A percentile compares a stretch with the other conserved stretches of the same genome.
Conservation (phyloP, 2,797 vertebrate genomes). For the Discoglossus pictus region DNA sequence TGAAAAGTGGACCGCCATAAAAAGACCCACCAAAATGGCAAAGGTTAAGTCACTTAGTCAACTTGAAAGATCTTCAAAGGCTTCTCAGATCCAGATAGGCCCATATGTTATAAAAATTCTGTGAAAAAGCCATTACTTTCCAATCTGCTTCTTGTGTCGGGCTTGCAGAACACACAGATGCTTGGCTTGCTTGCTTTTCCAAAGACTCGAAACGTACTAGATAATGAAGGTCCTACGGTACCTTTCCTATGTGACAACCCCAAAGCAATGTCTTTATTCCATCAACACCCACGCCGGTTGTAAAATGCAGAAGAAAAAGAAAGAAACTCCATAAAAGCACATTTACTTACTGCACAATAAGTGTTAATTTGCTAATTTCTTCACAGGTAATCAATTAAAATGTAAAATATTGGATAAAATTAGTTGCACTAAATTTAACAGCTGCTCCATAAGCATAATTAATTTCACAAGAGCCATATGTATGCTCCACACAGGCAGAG, state of each 20-base stretch:
- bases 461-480: slow-evolving; percentile 81
- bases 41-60: slow-evolving; percentile 93
- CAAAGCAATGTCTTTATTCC: slow-evolving; percentile 71
- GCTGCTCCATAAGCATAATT: slow-evolving; percentile 81
- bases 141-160: slow-evolving; percentile 74
- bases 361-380: slow-evolving; percentile 97
- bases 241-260: slow-evolving; percentile 59
- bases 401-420: slow-evolving; percentile 83
- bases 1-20: slow-evolving; percentile 57
- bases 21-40: slow-evolving; percentile 75
- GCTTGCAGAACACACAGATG: slow-evolving; percentile 79
- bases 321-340: slow-evolving; percentile 70
- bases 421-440: slow-evolving; percentile 80
- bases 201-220: slow-evolving; percentile 82
- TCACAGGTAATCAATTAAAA: slow-evolving; percentile 89
- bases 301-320: slow-evolving; percentile 57
- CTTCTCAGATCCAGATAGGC: slow-evolving; percentile 90
- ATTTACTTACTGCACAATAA: slow-evolving; percentile 84
- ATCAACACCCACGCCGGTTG: slow-evolving; percentile 71
- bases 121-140: slow-evolving; percentile 76
- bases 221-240: slow-evolving; percentile 67
- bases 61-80: slow-evolving; percentile 95
- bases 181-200: slow-evolving; percentile 76
- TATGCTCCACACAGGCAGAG: slow-evolving; percentile 70
- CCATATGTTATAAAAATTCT: slow-evolving; percentile 82